A percentile compares a stretch with the other conserved stretches of the same genome.
phyloP scores from a whole-genome alignment of 2,113 vertebrate genomes.

The Malurus alboscapulatus region DNA sequence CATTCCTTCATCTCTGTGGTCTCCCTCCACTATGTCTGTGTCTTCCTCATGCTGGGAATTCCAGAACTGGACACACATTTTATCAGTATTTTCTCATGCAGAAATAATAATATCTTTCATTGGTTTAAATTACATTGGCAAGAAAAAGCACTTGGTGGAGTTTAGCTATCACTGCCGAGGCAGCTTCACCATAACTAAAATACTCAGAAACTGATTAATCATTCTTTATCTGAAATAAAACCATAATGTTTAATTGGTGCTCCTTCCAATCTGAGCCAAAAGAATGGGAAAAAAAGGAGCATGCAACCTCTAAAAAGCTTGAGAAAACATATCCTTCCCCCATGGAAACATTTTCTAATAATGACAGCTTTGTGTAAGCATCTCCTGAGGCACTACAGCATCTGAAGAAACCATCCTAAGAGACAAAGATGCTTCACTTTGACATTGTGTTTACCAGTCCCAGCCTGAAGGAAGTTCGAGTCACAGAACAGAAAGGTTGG shows the following conservation, averaged over 20 bases:
- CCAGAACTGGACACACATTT: not conserved
- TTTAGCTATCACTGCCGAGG: not conserved
- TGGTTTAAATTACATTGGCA: not conserved
- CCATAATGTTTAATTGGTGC: not conserved
- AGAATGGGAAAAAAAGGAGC: not conserved
- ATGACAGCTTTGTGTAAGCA: not conserved
- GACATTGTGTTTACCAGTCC: not conserved
- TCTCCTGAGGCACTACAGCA: not conserved
- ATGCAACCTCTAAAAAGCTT: not conserved
- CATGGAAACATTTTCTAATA: not conserved
- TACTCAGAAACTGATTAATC: not conserved
- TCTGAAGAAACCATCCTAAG: not conserved
- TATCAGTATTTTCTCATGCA: not conserved
- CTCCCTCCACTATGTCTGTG: not conserved
- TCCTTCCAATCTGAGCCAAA: not conserved
- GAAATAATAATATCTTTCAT: not conserved
- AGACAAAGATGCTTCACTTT: not conserved
- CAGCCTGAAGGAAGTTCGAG: not conserved
- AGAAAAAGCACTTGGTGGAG: not conserved
- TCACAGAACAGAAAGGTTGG: not conserved
- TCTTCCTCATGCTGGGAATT: not conserved
- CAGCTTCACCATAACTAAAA: not conserved
- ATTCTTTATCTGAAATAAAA: not conserved
- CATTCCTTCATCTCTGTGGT: not conserved
- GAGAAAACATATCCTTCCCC: not conserved